Base-by-base conservation (phyloP, 2,797 vertebrate species). In the Hoplostethus mediterraneus region DNA sequence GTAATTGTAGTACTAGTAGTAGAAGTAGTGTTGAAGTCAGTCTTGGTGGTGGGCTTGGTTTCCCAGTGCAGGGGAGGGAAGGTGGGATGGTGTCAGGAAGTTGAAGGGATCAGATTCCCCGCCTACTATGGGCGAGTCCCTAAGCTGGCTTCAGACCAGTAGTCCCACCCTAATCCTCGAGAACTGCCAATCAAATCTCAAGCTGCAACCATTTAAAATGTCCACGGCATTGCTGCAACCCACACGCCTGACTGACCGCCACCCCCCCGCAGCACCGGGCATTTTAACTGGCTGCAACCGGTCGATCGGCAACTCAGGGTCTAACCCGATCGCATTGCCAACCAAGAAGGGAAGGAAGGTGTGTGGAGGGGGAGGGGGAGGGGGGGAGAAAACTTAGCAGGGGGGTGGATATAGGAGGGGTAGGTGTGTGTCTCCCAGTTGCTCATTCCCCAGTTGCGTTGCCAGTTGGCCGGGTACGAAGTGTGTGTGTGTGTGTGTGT, bases 1-100 rank as follows among this genome's bases (percentile, higher is more conserved):
- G 60, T 77, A 81, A 71, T 76, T 85, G 87, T 89, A 91, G 91
- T 58, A 73, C 90, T 86, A 93, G 87, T 82, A 90, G 84, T 66
- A 86, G 84, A 80, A 89, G 87, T 87, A 88, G 81, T 83, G 82
- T 84, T 69, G 79, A 77, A 74, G 76, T 79, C 60, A 60, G 21
- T 79, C 77, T 68, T 81, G 59, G 52, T 85, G 73, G 76, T 78
- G 85, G 82, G 67, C 64, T 75, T 17, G 65, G 45, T 71, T 78
- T 68, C 62, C 74, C 85, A 74, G 76, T 66, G 66, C 67, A 75
- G 63, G 67, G 52, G 4, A 36, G 10, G 57, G 52, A 61, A 48
- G 63, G 47, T 17, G 54, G 68, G 68, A 36, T 28, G 71, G 30
- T 56, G 17, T 53, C 65, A 42, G 71, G 25, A 56, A 63, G 67